Base-by-base conservation (phyloP, 2,113 vertebrate species). In the Sclerurus mexicanus region DNA sequence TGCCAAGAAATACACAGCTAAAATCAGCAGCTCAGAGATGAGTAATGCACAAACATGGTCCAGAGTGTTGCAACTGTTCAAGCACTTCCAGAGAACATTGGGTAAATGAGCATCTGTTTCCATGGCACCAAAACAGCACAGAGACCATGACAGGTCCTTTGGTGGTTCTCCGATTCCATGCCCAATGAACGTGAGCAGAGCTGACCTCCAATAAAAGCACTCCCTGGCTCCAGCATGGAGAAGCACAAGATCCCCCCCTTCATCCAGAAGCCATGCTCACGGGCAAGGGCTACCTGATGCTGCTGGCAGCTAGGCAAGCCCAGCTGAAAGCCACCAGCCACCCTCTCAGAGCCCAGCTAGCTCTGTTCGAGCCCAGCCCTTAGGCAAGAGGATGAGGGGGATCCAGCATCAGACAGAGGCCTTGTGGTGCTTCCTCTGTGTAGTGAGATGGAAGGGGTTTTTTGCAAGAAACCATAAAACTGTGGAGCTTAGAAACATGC, bases 1-100 rank as follows among this genome's bases (percentile, higher is more conserved):
- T 89, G 96, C 97, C 97, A 98, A 97, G 96, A 97, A 96, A 96
- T 10, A 97, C 94, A 89, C 77, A 85, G 87, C 95, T 92, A 90
- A 95, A 97, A 97, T 66, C 67, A 40, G 97, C 97, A 96, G 94
- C 94, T 93, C 69, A 4, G 71, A 72, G 85, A 96, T 95, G 97
- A 96, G 96, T 96, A 96, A 96, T 84, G 92, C 67, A 63, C 94
- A 94, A 85, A 96, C 91, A 91, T 16, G 25, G 92, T 8, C 85
- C 49, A 14, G 87, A 55, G 85, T 4, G 35, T 74, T 92, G 46
- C 60, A 91, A 89, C 78, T 42, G 63, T 67, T 96, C 75, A 14
- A 55, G 91, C 72, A 21, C 81, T 95, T 87, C 39, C 60, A 25
- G 88, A 83, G 85, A 92, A 14, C 66, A 84, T 95, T 96, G 90